A percentile compares a stretch with the other conserved stretches of the same genome.
Evolutionary conservation across 2,888 invertebrate species (phyloP).

Genomic region (Microchrysa polita): DNA sequence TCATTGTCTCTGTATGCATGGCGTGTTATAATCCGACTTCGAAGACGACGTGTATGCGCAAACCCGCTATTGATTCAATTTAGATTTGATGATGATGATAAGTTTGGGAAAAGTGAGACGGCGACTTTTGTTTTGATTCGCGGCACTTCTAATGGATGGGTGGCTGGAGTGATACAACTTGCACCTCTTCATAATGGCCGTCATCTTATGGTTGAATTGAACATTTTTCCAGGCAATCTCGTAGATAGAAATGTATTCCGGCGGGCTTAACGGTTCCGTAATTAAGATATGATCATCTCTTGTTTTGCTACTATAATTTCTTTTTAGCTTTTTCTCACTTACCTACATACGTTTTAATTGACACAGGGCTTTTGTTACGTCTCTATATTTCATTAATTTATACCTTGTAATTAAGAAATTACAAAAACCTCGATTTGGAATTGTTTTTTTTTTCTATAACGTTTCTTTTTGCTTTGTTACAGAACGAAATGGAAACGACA

Average conservation of each 20-base stretch:
- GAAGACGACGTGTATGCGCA: too few relatives aligned
- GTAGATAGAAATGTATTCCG: conserved; percentile 22
- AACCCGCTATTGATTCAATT: conserved; percentile 35
- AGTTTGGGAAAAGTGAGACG: conserved; percentile 41
- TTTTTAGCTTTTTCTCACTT: too few relatives aligned
- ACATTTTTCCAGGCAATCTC: conserved; percentile 40
- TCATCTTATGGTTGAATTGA: conserved; percentile 15
- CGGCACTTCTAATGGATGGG: conserved; percentile 8
- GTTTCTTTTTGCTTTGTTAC: conserved; percentile 54
- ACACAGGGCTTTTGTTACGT: conserved; percentile 10
- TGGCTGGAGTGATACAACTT: neutral
- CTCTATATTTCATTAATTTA: too few relatives aligned
- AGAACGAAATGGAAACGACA: conserved; percentile 99
- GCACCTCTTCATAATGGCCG: neutral
- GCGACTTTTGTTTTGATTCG: conserved; percentile 15
- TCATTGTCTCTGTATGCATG: too few relatives aligned
- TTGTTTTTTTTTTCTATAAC: conserved; percentile 37
- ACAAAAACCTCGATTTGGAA: conserved; percentile 2
- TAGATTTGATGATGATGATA: conserved; percentile 48
- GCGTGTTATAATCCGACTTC: conserved; percentile 23
- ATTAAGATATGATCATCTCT: conserved; percentile 24
- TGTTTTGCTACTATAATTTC: too few relatives aligned
- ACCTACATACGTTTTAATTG: conserved; percentile 9
- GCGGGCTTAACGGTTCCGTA: conserved; percentile 43
- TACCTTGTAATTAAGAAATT: conserved; percentile 28